A percentile compares a stretch with the other conserved stretches of the same genome.
These are phyloP conservation scores for Thaumatotibia leucotreta DNA, from an alignment of 1,140 invertebrate species.

Conservation along the genomic window DNA sequence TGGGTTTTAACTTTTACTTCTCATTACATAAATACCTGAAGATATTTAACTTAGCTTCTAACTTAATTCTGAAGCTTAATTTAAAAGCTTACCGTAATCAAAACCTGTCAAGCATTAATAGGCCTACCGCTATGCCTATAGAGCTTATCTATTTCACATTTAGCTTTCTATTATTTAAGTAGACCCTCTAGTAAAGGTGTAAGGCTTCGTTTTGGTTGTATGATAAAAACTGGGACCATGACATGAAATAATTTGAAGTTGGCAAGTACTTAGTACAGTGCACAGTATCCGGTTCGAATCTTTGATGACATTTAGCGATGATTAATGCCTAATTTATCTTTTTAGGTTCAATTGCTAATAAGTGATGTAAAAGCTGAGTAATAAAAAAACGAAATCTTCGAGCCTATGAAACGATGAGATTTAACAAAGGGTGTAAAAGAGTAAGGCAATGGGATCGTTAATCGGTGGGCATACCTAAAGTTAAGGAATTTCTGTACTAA, in stretches of 20 bases:
- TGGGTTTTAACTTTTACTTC: neutral
- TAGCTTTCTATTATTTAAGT: slow-evolving; percentile 10
- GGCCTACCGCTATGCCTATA: neutral
- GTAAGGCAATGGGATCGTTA: no score
- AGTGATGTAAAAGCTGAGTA: no score
- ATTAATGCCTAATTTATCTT: neutral
- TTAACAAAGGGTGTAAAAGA: no score
- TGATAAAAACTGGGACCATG: neutral
- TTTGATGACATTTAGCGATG: neutral
- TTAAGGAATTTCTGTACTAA: no score
- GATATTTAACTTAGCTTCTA: slow-evolving; percentile 1
- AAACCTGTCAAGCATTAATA: slow-evolving; percentile 7
- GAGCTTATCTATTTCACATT: slow-evolving; percentile 8
- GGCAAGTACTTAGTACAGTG: neutral
- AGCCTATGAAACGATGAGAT: no score
- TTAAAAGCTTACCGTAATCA: slow-evolving; percentile 5
- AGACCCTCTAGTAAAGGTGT: neutral
- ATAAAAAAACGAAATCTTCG: no score
- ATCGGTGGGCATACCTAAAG: no score
- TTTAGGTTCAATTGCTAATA: neutral
- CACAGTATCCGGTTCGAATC: neutral
- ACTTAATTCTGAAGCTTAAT: neutral
- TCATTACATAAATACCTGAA: neutral
- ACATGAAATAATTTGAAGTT: neutral
- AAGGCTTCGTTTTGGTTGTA: neutral